phyloP scores from a whole-genome alignment of 2,797 vertebrate species.

The Apogon hyalosoma region DNA sequence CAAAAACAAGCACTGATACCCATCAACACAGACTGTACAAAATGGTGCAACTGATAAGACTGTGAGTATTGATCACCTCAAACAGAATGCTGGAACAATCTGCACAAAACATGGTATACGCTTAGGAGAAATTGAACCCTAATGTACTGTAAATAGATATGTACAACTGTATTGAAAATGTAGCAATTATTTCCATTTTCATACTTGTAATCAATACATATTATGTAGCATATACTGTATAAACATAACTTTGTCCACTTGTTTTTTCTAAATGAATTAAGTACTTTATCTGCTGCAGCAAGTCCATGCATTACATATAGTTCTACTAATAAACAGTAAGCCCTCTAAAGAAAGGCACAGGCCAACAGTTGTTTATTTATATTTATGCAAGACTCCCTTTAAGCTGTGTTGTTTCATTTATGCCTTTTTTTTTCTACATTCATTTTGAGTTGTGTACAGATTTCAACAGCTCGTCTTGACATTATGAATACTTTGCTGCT shows the following conservation, averaged over 20 bases:
- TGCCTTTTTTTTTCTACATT: constrained; percentile 76
- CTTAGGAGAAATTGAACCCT: constrained; percentile 73
- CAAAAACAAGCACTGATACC: constrained; percentile 66
- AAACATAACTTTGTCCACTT: constrained; percentile 84
- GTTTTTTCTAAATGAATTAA: constrained; percentile 85
- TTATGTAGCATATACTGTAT: constrained; percentile 90
- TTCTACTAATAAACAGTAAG: constrained; percentile 77
- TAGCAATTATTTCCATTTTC: constrained; percentile 90
- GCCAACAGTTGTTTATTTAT: constrained; percentile 78
- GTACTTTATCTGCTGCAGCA: constrained; percentile 85
- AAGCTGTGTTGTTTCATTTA: constrained; percentile 79
- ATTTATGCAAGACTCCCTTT: constrained; percentile 89
- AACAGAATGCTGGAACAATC: constrained; percentile 86
- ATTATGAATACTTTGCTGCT: constrained; percentile 85
- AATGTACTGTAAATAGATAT: constrained; percentile 87
- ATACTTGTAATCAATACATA: constrained; percentile 89
- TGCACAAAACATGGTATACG: constrained; percentile 80
- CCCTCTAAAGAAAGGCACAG: constrained; percentile 79
- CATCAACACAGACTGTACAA: constrained; percentile 74
- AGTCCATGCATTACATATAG: constrained; percentile 82
- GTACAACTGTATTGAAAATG: constrained; percentile 89
- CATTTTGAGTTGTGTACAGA: constrained; percentile 84
- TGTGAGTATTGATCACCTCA: constrained; percentile 79
- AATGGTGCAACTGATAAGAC: constrained; percentile 72
- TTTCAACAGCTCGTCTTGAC: constrained; percentile 78